These are phyloP conservation scores for Pyrrhosoma nymphula DNA, from an alignment of 2,888 invertebrate species.

Conservation along the genomic window DNA sequence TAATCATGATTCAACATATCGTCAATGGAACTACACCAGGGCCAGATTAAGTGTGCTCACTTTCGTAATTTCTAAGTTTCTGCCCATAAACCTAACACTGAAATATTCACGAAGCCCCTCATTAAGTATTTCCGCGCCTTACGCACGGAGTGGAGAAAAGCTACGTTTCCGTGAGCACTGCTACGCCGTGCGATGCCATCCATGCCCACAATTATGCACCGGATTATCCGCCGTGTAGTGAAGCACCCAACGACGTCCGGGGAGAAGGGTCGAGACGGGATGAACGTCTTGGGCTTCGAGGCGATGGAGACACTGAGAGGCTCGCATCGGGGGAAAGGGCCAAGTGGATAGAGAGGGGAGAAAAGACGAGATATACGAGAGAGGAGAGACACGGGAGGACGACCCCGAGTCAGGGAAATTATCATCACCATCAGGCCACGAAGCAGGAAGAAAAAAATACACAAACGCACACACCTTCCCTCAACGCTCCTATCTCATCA, in stretches of 20 bases:
- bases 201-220: background rate
- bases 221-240: background rate
- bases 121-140: background rate
- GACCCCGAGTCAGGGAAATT: constrained; percentile 29
- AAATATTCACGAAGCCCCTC: background rate
- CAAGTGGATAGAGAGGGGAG: background rate
- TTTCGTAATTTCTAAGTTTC: too few species aligned
- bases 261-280: background rate
- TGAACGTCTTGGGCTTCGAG: background rate
- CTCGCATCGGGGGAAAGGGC: background rate
- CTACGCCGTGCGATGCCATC: background rate
- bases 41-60: too few species aligned
- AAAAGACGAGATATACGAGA: background rate
- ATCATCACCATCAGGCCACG: constrained; percentile 61
- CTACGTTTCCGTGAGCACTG: background rate
- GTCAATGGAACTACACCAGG: too few species aligned
- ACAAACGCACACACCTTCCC: too few species aligned
- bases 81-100: too few species aligned
- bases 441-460: background rate
- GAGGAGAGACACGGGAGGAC: background rate
- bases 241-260: background rate
- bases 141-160: background rate
- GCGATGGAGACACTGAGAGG: background rate
- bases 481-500: background rate
- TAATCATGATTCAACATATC: too few species aligned